Base-by-base conservation (phyloP, 2,797 vertebrate species). In the Sebastolobus altivelis region DNA sequence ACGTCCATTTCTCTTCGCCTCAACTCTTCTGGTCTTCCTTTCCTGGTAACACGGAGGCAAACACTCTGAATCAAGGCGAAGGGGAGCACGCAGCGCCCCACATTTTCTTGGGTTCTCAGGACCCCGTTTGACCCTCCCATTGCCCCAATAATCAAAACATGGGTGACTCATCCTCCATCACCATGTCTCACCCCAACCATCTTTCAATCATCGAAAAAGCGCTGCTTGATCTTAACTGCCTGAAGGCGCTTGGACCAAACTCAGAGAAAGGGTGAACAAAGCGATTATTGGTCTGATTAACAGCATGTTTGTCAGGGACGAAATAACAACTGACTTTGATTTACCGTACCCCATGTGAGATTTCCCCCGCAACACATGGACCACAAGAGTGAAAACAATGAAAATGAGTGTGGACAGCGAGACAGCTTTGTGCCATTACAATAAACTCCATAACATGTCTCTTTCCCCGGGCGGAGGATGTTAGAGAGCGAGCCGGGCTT, bases 91-190 rank as follows among this genome's bases (percentile, higher is more conserved):
- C 68, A 81, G 65, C 14, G 10, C 72, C 86, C 80, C 85, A 69
- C 75, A 46, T 82, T 77, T 83, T 27, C 61, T 55, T 10, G 78
- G 65, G 89, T 93, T 94, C 93, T 93, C 93, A 94, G 89, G 92
- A 92, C 89, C 91, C 83, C 60, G 9, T 80, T 59, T 92, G 90
- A 93, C 92, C 92, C 84, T 79, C 60, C 78, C 81, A 83, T 90
- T 91, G 83, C 85, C 62, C 75, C 52, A 63, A 85, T 83, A 79
- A 58, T 90, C 75, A 88, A 87, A 91, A 92, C 33, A 35, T 75
- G 83, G 60, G 71, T 66, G 68, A 89, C 79, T 84, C 75, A 88
- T 85, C 79, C 71, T 79, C 38, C 59, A 68, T 80, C 70, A 46
- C 65, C 38, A 62, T 40, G 72, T 75, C 55, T 80, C 73, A 72